A percentile compares a stretch with the other conserved stretches of the same genome.
phyloP scores from a whole-genome alignment of 2,888 invertebrate genomes.

The Drosophila mercatorum region DNA sequence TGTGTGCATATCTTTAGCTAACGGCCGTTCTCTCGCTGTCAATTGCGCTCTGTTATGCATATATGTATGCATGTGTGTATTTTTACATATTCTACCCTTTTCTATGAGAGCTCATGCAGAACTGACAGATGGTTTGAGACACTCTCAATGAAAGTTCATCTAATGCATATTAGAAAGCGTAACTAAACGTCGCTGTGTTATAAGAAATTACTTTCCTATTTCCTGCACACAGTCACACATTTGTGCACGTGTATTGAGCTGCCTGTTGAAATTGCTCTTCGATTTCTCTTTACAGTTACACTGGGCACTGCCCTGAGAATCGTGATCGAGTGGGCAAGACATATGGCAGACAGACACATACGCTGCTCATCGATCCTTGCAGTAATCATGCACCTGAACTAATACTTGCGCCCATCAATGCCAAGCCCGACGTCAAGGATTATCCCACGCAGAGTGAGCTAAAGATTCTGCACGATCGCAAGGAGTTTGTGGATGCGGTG shows the following conservation, averaged over 20 bases:
- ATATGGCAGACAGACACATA: conserved; percentile 90
- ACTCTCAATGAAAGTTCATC: too few relatives aligned
- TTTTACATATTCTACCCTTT: too few relatives aligned
- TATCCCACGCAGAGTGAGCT: conserved; percentile 89
- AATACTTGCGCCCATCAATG: conserved; percentile 78
- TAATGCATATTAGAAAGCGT: too few relatives aligned
- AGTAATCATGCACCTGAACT: conserved; percentile 89
- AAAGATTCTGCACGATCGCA: conserved; percentile 88
- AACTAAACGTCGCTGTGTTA: too few relatives aligned
- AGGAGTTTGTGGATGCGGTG: conserved; percentile 88
- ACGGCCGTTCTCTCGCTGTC: not conserved
- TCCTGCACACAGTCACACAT: not conserved
- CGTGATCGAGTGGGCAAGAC: conserved; percentile 90
- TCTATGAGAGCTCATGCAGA: too few relatives aligned
- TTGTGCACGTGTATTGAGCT: too few relatives aligned
- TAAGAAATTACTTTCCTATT: not conserved
- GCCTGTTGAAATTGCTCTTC: not conserved
- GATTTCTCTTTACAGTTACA: conserved; percentile 86
- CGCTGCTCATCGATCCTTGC: conserved; percentile 90
- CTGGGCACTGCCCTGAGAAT: conserved; percentile 91
- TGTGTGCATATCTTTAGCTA: too few relatives aligned
- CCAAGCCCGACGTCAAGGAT: conserved; percentile 84
- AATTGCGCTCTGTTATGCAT: not conserved
- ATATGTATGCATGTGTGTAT: not conserved
- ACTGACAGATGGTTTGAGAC: not conserved